phyloP scores from a whole-genome alignment of 2,113 vertebrate genomes.

The Crotalus tigris region DNA sequence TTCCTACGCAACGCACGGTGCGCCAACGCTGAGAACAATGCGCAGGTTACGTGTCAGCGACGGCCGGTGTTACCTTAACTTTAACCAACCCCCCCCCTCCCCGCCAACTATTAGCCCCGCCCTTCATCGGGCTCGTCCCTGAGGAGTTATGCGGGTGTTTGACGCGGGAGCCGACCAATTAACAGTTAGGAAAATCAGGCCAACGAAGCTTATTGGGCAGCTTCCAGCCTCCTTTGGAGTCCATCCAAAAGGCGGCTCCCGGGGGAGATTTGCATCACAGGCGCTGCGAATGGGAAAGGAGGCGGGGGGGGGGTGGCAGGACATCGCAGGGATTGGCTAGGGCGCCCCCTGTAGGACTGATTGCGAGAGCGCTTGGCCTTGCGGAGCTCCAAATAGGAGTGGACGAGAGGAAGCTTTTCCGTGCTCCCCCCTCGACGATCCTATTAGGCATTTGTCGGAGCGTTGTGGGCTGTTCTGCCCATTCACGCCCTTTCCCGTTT shows the following conservation, averaged over 20 bases:
- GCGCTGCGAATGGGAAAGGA: background rate
- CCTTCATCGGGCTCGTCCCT: background rate
- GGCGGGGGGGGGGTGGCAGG: background rate
- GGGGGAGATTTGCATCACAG: fast-evolving
- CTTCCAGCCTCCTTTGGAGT: fast-evolving
- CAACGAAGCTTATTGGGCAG: background rate
- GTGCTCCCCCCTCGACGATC: background rate
- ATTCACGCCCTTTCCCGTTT: fast-evolving
- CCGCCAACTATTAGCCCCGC: background rate
- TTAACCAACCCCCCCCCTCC: background rate
- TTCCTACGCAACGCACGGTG: background rate
- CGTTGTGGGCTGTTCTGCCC: too few relatives aligned
- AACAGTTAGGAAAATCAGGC: fast-evolving
- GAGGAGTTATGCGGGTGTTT: background rate
- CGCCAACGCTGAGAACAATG: background rate
- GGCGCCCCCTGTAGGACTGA: background rate
- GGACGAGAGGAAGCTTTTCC: background rate
- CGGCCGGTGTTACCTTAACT: background rate
- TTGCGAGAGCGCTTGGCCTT: too few relatives aligned
- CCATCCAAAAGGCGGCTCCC: background rate
- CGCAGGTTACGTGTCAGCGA: background rate
- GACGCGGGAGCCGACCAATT: conserved; percentile 3
- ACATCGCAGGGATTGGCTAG: background rate
- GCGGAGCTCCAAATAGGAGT: too few relatives aligned
- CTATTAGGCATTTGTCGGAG: background rate